A percentile compares a stretch with the other conserved stretches of the same genome.
phyloP scores from a whole-genome alignment of 2,113 vertebrate species.

The Oreochromis tanganicae region DNA sequence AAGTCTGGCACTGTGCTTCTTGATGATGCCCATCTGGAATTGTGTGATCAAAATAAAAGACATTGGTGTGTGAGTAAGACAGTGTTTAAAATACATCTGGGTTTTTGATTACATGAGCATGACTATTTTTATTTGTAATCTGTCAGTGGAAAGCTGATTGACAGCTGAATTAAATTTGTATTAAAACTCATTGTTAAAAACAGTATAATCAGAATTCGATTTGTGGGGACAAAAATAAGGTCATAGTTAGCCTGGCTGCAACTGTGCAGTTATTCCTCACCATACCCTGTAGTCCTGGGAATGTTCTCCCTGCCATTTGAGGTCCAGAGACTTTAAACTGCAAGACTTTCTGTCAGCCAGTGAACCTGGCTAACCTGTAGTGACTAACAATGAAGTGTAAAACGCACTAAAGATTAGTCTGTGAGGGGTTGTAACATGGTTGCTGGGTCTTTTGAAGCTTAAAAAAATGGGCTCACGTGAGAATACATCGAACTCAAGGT shows the following conservation, averaged over 20 bases:
- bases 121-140: neutral
- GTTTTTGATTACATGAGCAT: neutral
- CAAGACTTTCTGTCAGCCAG: neutral
- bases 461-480: constrained; percentile 10
- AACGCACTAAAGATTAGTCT: constrained; percentile 12
- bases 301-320: neutral
- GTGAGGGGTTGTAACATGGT: constrained; percentile 5
- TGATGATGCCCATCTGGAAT: neutral
- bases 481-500: neutral
- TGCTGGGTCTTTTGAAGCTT: constrained; percentile 5
- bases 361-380: constrained; percentile 14
- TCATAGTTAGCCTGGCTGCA: neutral
- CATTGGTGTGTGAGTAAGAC: neutral
- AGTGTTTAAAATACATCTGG: neutral
- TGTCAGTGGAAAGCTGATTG: neutral
- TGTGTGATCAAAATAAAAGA: neutral
- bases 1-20: neutral
- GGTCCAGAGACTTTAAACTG: neutral
- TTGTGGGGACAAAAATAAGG: neutral
- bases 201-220: neutral
- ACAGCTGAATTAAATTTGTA: neutral
- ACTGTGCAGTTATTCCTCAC: neutral
- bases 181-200: neutral
- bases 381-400: constrained; percentile 9
- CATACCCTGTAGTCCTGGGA: neutral